Percentiles rank a stretch among this genome's conserved stretches.
These are phyloP conservation scores for Vicugna pacos DNA, from an alignment of 2,113 vertebrate genomes.

Conservation along the genomic window DNA sequence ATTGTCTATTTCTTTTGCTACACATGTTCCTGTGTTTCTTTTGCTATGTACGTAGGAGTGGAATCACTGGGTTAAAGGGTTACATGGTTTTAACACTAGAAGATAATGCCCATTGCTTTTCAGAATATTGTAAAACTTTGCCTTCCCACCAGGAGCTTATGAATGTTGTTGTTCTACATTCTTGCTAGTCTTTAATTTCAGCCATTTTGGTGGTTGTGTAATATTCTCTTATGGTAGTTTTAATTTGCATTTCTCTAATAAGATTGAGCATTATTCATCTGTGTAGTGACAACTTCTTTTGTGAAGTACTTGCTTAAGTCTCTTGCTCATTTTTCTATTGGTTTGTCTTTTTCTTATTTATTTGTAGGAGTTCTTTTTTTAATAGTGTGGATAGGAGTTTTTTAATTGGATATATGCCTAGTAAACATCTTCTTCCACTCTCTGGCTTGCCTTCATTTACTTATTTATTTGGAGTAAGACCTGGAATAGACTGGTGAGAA, in stretches of 20 bases:
- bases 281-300: not conserved
- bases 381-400: not conserved
- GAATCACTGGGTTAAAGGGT: not conserved
- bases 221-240: not conserved
- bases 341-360: slow-evolving; percentile 16
- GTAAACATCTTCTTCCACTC: not conserved
- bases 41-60: not conserved
- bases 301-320: not conserved
- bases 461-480: not conserved
- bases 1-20: not conserved
- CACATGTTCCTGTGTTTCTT: not conserved
- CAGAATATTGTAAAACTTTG: not conserved
- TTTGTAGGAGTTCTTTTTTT: not conserved
- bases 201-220: not conserved
- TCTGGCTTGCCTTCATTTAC: not conserved
- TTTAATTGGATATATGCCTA: not conserved
- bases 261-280: not conserved
- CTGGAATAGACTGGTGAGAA: not conserved
- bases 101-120: not conserved
- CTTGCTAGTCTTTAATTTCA: not conserved
- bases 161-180: not conserved
- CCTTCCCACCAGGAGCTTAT: not conserved
- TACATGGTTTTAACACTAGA: not conserved
- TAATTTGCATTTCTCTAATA: not conserved
- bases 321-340: not conserved